Evolutionary conservation across 2,888 invertebrate species (phyloP), one percentile per base, ranked within the genome.

Genomic region (Dione juno): DNA sequence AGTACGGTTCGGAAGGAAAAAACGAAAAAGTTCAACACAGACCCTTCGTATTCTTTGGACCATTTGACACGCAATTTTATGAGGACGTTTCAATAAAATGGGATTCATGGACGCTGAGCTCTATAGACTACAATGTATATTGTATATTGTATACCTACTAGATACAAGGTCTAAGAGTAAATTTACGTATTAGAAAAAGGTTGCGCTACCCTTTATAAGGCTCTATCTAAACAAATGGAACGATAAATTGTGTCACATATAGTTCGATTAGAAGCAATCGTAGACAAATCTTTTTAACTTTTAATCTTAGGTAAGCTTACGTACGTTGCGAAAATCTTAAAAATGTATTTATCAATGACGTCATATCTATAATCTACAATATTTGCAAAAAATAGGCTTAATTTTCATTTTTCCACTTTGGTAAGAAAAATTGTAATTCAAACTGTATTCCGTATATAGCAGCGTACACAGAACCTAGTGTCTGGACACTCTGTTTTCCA

Each of bases 61-160:
- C 84, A 84, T 87, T 87, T 85, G 81, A 85, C 83, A 82, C 83
- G 80, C 82, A 78, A 81, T 86, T 89, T 88, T 87, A 88, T 84
- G 85, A 82, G 80, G 77, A 80, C 78, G 81, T 83, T 87, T 85
- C 87, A 84, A 89, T 72, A 72, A 67, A 88, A 82, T 76, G 73
- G 82, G 81, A 86, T 84, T 85, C 83, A 82, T 82, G 81, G 79
- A 76, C 76, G 78, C 77, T 78, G 80, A 65, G 67, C 67, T 59
- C 68, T 65, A 72, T 64, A 67, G 48, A 65, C 70, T 72, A 65
- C 69, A 70, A 50, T 67, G 72, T 68, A 67, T 41, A 59, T 50
- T 11, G 14, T 21, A 8, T 53, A 28, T 37, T 37, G 37, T 37
- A n/a, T 14, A 57, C n/a, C 37, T 64, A 52, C 40, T 52, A 50